Base-by-base conservation (phyloP, 1,140 invertebrate genomes). In the Atta texana region DNA sequence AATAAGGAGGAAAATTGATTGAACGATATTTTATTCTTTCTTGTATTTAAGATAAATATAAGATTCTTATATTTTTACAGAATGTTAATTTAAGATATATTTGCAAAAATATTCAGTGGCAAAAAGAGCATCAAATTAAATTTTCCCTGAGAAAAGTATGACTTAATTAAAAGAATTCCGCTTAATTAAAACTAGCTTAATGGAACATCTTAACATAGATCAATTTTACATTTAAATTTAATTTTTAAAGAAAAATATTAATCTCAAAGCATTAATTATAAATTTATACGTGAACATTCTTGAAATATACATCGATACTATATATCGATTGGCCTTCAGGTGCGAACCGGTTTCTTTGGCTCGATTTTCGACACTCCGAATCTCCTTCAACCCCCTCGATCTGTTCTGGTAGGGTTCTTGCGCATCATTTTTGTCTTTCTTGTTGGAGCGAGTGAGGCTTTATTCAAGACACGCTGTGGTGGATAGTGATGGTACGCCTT, bases 361-460 rank as follows among this genome's bases (percentile, higher is more conserved):
- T 85, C 49, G 78, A 91, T 90, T 91, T 91, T 91, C 78, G 89
- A 80, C 82, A 80, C 72, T 89, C 57, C 85, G 77, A 39, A 69
- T 57, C 49, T 53, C 44, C 64, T 72, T 75, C 85, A 89, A 90
- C 89, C 89, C 89, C 84, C 61, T 72, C 53, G 14, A 24, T 16
- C 51, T 51, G 24, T 64, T 87, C 16, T 49, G 63, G n/a, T 39
- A 28, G 75, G 57, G 72, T 72, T 89, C 71, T 34, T 53, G 24
- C 39, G 66, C 55, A 55, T 55, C 57, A 78, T 61, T 90, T 90
- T 81, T 80, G 51, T 86, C 24, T 81, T 21, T 16, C 44, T 24
- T 21, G 44, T 28, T 59, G 55, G 10, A 24, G 34, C 39, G 5
- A 51, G 21, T 39, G 14, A 59, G 39, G 49, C 55, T 89, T 87